Evolutionary conservation across 64 coral and sea anemone species (phyloP), one percentile per base, ranked within the genome.

Genomic region (Actinia equina): DNA sequence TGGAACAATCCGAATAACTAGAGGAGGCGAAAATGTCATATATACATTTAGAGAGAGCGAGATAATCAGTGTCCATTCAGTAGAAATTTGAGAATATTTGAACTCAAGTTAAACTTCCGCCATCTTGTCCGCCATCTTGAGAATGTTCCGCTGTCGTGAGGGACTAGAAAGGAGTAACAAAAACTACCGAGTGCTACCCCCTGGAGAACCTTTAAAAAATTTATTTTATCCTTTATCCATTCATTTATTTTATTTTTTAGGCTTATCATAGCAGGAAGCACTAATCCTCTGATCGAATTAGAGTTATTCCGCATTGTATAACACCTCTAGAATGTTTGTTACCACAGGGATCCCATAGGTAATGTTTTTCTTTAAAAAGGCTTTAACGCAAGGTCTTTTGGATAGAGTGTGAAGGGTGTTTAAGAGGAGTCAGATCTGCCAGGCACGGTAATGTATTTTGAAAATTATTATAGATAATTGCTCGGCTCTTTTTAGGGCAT

Each of bases 1-100:
- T 57, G 94, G 90, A 65, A 93, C 88, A 92, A 95, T 95, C 56
- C 94, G 90, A 58, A 95, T 84, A 45, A 95, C 91, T 86, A 95
- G 71, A 56, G 94, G 87, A 64, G 94, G 88, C 70, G 91, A 74
- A 86, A 86, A 84, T 59, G 90, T 88, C 94, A 95, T 95, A 95
- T 23, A 86, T 77, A 62, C 70, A 80, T 74, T 26, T 74, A 74
- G 69, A 74, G 69, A 16, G 69, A 74, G 2, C 69, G 69, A 70
- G 60, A 17, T 69, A 67, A 86, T 45, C 22, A 43, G 17, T 43
- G 44, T 42, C 62, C 46, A 89, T 89, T 81, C 81, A 65, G 22
- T 71, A 60, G 19, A 58, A 25, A 74, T 27, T 14, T 74, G 14
- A 74, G 69, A 74, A 74, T 74, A 16, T 74, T 74, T 74, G 25